Evolutionary conservation across 2,113 vertebrate genomes (phyloP).

Genomic region (Pagrus major): DNA sequence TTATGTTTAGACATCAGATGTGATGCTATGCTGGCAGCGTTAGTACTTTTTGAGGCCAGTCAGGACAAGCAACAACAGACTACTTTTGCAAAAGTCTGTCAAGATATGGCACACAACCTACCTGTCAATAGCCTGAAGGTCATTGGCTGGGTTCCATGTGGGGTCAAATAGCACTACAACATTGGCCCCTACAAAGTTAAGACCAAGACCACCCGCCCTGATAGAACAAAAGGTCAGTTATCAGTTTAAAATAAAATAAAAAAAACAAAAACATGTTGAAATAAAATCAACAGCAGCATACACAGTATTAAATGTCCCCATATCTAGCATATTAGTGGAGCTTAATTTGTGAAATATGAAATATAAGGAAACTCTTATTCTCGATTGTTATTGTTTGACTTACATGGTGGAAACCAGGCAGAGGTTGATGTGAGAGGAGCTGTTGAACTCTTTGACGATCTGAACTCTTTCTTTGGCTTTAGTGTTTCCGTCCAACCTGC

Average conservation of each 20-base stretch:
- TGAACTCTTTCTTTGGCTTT: constrained; percentile 92
- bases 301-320: not conserved
- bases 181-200: constrained; percentile 98
- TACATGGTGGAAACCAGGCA: constrained; percentile 98
- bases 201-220: constrained; percentile 96
- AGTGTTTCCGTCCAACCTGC: constrained; percentile 93
- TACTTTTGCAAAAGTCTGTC: not conserved
- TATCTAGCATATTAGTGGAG: not conserved
- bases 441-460: constrained; percentile 96
- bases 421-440: constrained; percentile 88
- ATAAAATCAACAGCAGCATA: not conserved
- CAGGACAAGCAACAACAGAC: not conserved
- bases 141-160: constrained; percentile 98
- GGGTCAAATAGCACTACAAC: constrained; percentile 96
- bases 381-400: constrained; percentile 68
- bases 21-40: not conserved
- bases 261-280: not conserved
- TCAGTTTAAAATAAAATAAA: not conserved
- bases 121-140: constrained; percentile 98
- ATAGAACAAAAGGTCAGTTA: constrained; percentile 13
- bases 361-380: not conserved
- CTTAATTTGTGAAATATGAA: not conserved
- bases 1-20: not conserved
- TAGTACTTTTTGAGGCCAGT: not conserved
- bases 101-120: not conserved